Evolutionary conservation across 2,888 invertebrate species (phyloP), one percentile per base, ranked within the genome.

Genomic region (Antheraea yamamai): DNA sequence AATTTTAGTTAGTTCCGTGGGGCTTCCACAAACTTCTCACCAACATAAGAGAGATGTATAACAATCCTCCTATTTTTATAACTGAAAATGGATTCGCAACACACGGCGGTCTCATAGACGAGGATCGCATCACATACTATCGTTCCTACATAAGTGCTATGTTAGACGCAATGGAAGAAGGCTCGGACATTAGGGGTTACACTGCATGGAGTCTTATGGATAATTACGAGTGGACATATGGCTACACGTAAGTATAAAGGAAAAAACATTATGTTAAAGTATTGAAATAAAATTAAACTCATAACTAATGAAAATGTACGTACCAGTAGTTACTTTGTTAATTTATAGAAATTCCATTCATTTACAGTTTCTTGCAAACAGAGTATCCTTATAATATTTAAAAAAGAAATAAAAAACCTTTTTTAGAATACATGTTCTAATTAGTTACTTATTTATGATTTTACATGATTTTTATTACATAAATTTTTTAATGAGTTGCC

Each of bases 191-290:
- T 2, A 82, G 80, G 68, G 95, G 93, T 0, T 96, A 96, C 85
- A 92, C 95, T 0, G 94, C 94, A 6, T 96, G 96, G 96, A 95
- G 95, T 74, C 86, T 96, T 0, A 90, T 96, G 88, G 96, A 97
- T 81, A 96, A 96, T 82, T 96, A 96, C 81, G 96, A 96, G 84
- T 96, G 96, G 96, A 82, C 87, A 58, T 80, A 84, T 66, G 96
- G 96, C 66, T 96, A 95, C 82, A 88, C 85, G 93, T 95, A 87
- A 92, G 93, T 86, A 66, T n/a, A n/a, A n/a, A 51, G 16, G 47
- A 12, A 10, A 72, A 20, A 1, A 51, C 51, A n/a, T 47, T 47
- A 47, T 7, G 12, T 47, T 47, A 47, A 47, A 47, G 47, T 12
- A 47, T 8, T 47, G 0, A 47, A 7, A 12, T 47, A 12, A 47